Percentiles rank a stretch among this genome's conserved stretches.
These are phyloP conservation scores for Huso huso DNA, from an alignment of 2,797 vertebrate species.

Conservation along the genomic window DNA sequence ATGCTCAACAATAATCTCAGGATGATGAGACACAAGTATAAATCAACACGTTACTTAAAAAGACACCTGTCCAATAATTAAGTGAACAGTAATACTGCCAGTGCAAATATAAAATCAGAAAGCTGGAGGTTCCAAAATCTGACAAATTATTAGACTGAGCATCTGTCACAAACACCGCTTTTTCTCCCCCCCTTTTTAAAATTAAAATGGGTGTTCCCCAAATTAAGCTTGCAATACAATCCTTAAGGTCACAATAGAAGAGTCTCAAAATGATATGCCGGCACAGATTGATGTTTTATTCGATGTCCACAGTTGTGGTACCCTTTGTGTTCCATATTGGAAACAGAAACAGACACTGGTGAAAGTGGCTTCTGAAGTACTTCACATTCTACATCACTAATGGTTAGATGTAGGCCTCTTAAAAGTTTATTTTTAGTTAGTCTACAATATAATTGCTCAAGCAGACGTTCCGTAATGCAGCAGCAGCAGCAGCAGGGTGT, in stretches of 20 bases:
- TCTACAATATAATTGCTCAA: too few species aligned
- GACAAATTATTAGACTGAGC: conserved; percentile 52
- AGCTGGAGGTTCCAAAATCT: conserved; percentile 56
- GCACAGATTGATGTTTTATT: too few species aligned
- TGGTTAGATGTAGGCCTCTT: background rate
- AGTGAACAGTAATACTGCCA: conserved; percentile 41
- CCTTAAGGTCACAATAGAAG: conserved; percentile 34
- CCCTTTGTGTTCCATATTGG: background rate
- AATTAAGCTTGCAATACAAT: conserved; percentile 38
- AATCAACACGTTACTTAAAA: conserved; percentile 40
- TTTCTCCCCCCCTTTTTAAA: conserved; percentile 36
- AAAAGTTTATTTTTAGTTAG: background rate
- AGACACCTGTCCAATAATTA: conserved; percentile 47
- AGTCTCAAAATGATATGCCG: conserved; percentile 35
- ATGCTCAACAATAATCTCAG: conserved; percentile 9
- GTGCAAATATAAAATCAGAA: conserved; percentile 50
- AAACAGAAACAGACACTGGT: conserved; percentile 8
- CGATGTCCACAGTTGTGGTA: conserved; percentile 1
- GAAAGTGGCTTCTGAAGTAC: background rate
- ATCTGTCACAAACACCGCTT: conserved; percentile 44
- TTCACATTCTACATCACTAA: background rate
- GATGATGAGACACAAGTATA: conserved; percentile 31
- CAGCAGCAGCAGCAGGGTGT: too few species aligned
- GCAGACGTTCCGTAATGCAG: too few species aligned
- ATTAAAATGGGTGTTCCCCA: conserved; percentile 35